These are phyloP conservation scores for Anisognathus igniventris DNA, from an alignment of 2,797 vertebrate species.

Conservation along the genomic window DNA sequence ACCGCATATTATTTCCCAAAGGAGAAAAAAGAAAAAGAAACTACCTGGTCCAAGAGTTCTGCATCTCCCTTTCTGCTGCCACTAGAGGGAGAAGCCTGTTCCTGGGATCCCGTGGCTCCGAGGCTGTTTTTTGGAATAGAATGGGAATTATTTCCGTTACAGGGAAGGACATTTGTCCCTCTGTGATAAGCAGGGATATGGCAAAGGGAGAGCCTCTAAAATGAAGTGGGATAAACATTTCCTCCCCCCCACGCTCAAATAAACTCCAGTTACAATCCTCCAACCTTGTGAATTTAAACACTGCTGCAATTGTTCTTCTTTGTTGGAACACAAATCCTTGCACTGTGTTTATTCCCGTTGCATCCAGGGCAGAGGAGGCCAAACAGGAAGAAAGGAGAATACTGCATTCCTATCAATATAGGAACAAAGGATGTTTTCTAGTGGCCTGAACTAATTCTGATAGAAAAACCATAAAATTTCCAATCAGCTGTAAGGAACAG, in stretches of 20 bases:
- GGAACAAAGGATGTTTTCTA: slow-evolving; percentile 44
- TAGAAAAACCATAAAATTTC: not conserved
- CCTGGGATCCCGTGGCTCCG: not conserved
- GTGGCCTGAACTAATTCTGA: not conserved
- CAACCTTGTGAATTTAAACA: slow-evolving; percentile 39
- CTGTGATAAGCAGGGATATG: not conserved
- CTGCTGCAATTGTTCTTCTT: slow-evolving; percentile 42
- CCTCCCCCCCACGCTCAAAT: not conserved
- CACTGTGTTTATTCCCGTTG: slow-evolving; percentile 29
- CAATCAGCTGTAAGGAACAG: not conserved
- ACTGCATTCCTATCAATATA: slow-evolving; percentile 1
- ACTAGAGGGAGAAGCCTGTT: slow-evolving; percentile 58
- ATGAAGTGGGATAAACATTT: not conserved
- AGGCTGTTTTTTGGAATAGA: not conserved
- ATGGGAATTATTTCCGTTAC: not conserved
- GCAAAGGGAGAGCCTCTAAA: not conserved
- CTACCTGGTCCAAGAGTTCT: not conserved
- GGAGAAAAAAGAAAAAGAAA: not conserved
- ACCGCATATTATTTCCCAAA: not conserved
- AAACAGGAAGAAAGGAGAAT: slow-evolving; percentile 59
- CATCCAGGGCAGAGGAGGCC: slow-evolving; percentile 25
- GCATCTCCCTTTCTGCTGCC: not conserved
- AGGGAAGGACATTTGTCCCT: not conserved
- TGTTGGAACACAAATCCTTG: slow-evolving; percentile 40
- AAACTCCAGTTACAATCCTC: slow-evolving; percentile 16